These are phyloP conservation scores for Sylvilagus floridanus DNA, from an alignment of 2,797 vertebrate genomes.

Conservation along the genomic window DNA sequence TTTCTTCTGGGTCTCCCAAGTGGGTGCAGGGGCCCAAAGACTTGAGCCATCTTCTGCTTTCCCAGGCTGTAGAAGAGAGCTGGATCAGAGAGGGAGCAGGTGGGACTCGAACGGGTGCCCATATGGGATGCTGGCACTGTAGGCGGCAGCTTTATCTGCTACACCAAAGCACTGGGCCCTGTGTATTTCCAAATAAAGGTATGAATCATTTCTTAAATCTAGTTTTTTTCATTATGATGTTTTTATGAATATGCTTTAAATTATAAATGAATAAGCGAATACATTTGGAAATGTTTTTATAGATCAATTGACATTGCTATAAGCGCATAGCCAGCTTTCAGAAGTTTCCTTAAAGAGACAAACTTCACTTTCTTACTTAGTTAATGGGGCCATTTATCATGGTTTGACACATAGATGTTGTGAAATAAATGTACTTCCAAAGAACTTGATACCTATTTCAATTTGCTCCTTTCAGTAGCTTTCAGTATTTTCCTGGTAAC, in stretches of 20 bases:
- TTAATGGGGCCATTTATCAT: constrained; percentile 78
- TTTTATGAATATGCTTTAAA: not conserved
- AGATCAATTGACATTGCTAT: not conserved
- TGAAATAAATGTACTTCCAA: constrained; percentile 77
- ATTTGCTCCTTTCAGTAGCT: constrained; percentile 71
- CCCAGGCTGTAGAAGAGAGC: too few species aligned
- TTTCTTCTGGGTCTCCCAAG: too few species aligned
- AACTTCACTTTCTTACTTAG: constrained; percentile 56
- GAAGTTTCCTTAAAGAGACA: constrained; percentile 62
- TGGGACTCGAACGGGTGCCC: too few species aligned
- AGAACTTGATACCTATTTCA: constrained; percentile 61
- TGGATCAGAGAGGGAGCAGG: too few species aligned
- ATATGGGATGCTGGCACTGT: too few species aligned
- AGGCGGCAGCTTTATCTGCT: too few species aligned
- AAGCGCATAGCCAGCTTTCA: not conserved
- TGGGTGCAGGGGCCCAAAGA: too few species aligned
- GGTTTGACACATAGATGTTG: constrained; percentile 66
- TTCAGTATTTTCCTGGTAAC: constrained; percentile 55
- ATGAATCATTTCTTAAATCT: not conserved
- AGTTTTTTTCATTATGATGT: not conserved
- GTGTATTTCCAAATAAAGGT: not conserved
- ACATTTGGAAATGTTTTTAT: not conserved
- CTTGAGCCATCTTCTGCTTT: too few species aligned
- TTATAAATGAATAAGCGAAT: not conserved
- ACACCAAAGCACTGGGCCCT: not conserved